Evolutionary conservation across 2,113 vertebrate genomes (phyloP), one percentile per base, ranked within the genome.

Genomic region (Vulpes ferrilata): DNA sequence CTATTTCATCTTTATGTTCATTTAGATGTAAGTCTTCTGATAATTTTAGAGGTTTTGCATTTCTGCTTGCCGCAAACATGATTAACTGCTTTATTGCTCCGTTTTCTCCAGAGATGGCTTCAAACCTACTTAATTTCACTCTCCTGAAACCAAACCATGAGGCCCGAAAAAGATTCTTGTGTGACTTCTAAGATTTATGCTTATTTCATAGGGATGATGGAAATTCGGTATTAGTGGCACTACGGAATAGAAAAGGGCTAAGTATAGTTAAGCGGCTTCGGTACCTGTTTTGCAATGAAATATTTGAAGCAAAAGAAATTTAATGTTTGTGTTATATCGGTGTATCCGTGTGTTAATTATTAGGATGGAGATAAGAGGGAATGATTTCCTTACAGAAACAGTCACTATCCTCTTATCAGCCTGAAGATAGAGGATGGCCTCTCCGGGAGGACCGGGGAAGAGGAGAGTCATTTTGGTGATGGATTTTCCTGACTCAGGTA

Each of bases 1-100:
- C 95, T 97, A 83, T 93, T 98, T 97, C 82, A 97, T 98, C 95
- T 97, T 98, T 97, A 82, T 96, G 65, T 32, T 98, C 85, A 96
- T 80, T 98, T 97, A 94, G 57, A 97, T 96, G 71, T 96, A 96
- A 97, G 16, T 48, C 95, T 94, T 98, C 64, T 16, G 23, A 55
- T 97, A 98, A 94, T 94, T 97, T 96, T 71, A 97, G 38, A 97
- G 60, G 10, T 16, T 98, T 98, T 97, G 65, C 95, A 94, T 96
- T 96, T 96, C 32, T 30, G 90, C 96, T 97, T 98, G 30, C n/a
- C 35, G 60, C 88, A 93, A 98, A 98, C 97, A 80, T 88, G 96
- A 98, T 97, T 95, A 97, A 98, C 11, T 95, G 12, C 25, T 87
- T 98, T 76, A 96, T 57, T 80, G 23, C 2, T 10, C 13, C 0